Percentiles rank a stretch among this genome's conserved stretches.
Evolutionary conservation across 2,797 vertebrate species (phyloP).

Genomic region (Pteropus rufus): DNA sequence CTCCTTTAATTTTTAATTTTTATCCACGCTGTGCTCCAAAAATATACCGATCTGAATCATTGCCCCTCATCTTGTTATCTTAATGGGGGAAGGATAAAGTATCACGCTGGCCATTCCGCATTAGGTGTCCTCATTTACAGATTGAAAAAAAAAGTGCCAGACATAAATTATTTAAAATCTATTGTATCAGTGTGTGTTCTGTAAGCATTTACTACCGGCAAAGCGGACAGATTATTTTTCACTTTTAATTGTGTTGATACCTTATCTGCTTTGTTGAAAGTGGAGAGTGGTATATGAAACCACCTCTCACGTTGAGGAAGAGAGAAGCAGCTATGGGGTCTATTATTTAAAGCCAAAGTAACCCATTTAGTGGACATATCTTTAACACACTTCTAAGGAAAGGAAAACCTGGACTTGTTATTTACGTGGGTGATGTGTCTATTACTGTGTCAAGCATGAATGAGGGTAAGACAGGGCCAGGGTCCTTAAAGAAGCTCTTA

Average conservation of each 20-base stretch:
- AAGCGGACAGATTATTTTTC: slow-evolving; percentile 90
- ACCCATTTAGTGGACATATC: slow-evolving; percentile 77
- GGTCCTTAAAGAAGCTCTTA: slow-evolving; percentile 54
- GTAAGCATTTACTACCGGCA: slow-evolving; percentile 86
- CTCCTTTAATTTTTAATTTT: slow-evolving; percentile 77
- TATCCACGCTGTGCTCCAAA: slow-evolving; percentile 43
- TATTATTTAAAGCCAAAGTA: slow-evolving; percentile 84
- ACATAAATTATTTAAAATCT: slow-evolving; percentile 90
- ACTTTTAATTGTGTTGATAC: slow-evolving; percentile 93
- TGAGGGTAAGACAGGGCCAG: slow-evolving; percentile 20
- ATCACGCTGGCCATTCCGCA: slow-evolving; percentile 82
- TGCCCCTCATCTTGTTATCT: slow-evolving; percentile 92
- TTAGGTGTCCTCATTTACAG: slow-evolving; percentile 94
- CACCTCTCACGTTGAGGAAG: slow-evolving; percentile 68
- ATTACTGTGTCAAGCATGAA: slow-evolving; percentile 47
- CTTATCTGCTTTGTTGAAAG: slow-evolving; percentile 91
- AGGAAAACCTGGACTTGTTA: slow-evolving; percentile 31
- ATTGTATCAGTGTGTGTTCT: slow-evolving; percentile 87
- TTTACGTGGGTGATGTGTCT: slow-evolving; percentile 50
- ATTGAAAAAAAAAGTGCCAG: slow-evolving; percentile 87
- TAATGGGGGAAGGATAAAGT: slow-evolving; percentile 89
- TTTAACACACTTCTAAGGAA: slow-evolving; percentile 46
- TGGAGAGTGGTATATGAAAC: slow-evolving; percentile 88
- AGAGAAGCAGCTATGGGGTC: slow-evolving; percentile 73
- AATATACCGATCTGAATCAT: not conserved